Evolutionary conservation across 2,113 vertebrate species (phyloP).

Genomic region (Leptobrachium ailaonicum): DNA sequence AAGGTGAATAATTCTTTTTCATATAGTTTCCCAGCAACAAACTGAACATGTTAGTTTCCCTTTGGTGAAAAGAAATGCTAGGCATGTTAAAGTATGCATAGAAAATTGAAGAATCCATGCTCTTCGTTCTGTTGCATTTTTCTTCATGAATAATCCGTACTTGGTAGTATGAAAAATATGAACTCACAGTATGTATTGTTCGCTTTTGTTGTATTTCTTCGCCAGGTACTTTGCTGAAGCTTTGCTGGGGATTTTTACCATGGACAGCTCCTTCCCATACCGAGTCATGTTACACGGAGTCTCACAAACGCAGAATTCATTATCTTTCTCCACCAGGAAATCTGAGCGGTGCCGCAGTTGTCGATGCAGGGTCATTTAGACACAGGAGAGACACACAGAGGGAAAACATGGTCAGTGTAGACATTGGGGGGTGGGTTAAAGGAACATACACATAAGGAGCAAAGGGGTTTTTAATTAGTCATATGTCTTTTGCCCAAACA

Average conservation of each 20-base stretch:
- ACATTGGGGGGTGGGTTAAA: too few relatives aligned
- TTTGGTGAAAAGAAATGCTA: too few relatives aligned
- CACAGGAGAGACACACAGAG: background rate
- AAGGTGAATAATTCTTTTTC: too few relatives aligned
- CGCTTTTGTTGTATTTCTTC: conserved; percentile 98
- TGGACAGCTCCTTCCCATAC: conserved; percentile 95
- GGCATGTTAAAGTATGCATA: too few relatives aligned
- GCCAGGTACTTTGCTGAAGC: conserved; percentile 96
- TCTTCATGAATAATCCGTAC: too few relatives aligned
- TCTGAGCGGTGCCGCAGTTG: background rate
- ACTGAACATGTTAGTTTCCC: too few relatives aligned
- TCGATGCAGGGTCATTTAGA: background rate
- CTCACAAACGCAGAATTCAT: conserved; percentile 91
- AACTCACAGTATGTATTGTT: conserved; percentile 94
- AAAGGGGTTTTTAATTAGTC: too few relatives aligned
- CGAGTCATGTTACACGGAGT: conserved; percentile 96
- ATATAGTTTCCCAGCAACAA: too few relatives aligned
- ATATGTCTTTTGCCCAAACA: too few relatives aligned
- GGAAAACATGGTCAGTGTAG: background rate
- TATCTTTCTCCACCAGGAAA: conserved; percentile 95
- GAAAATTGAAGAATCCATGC: too few relatives aligned
- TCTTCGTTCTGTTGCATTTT: too few relatives aligned
- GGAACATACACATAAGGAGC: too few relatives aligned
- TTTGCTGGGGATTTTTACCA: conserved; percentile 98
- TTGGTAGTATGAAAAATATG: background rate